These are phyloP conservation scores for Alligator sinensis DNA, from an alignment of 2,113 vertebrate genomes.

Conservation along the genomic window DNA sequence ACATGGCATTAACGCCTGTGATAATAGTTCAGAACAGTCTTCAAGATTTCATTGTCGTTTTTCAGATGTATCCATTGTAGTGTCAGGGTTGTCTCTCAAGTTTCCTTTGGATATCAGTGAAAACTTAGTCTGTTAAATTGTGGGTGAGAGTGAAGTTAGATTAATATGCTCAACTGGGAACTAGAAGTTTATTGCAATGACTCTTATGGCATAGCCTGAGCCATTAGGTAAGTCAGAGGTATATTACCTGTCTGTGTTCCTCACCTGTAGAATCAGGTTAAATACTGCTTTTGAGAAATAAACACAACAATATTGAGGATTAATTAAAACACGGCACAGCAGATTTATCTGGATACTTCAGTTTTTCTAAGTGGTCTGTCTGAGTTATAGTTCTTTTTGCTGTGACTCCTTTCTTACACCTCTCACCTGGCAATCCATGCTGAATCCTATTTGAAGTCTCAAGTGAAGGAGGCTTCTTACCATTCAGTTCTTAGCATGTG, in stretches of 20 bases:
- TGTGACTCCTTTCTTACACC: not conserved
- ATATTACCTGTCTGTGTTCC: accelerated
- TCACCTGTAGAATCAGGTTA: not conserved
- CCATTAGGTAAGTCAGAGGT: not conserved
- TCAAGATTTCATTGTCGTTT: not conserved
- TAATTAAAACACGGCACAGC: not conserved
- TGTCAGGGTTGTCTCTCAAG: not conserved
- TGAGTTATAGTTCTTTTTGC: not conserved
- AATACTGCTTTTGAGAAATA: not conserved
- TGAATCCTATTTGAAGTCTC: not conserved
- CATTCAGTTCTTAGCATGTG: not conserved
- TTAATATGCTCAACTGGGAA: not conserved
- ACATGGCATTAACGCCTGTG: accelerated
- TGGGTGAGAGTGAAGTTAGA: not conserved
- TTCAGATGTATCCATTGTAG: accelerated
- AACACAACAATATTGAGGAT: not conserved
- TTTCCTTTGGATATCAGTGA: not conserved
- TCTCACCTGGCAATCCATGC: not conserved
- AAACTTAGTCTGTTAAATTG: not conserved
- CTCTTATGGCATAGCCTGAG: not conserved
- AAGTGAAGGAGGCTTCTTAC: not conserved
- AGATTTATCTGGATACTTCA: not conserved
- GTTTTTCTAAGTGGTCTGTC: not conserved
- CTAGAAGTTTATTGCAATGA: not conserved
- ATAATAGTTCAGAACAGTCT: not conserved